A percentile compares a stretch with the other conserved stretches of the same genome.
Conservation (phyloP, 2,113 vertebrate species). For the Trinectes maculatus region DNA sequence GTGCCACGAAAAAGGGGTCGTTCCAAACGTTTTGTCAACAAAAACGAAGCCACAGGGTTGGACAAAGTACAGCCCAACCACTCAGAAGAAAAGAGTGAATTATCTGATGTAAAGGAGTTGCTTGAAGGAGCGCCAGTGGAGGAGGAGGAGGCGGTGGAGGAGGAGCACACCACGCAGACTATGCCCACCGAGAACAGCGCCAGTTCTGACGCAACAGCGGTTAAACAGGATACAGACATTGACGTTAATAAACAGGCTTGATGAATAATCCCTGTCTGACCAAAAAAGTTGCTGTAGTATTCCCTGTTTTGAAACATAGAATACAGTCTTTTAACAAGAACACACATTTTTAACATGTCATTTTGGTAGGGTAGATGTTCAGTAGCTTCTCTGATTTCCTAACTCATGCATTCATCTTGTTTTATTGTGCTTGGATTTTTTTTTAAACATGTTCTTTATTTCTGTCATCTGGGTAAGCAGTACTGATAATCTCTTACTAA, state of each 20-base stretch:
- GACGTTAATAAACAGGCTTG: constrained; percentile 41
- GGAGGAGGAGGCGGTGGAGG: no score
- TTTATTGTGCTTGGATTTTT: constrained; percentile 30
- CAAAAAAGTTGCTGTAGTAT: constrained; percentile 43
- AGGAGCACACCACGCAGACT: neutral
- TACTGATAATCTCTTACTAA: constrained; percentile 42
- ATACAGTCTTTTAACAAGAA: constrained; percentile 36
- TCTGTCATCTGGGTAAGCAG: constrained; percentile 23
- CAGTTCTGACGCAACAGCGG: constrained; percentile 13
- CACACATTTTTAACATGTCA: no score
- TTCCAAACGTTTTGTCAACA: constrained; percentile 60
- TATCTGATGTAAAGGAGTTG: neutral
- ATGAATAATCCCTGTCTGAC: constrained; percentile 33
- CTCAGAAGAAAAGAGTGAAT: neutral
- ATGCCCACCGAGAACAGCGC: neutral
- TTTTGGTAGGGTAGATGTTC: constrained; percentile 39
- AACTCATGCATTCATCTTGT: constrained; percentile 49
- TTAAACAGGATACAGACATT: constrained; percentile 39
- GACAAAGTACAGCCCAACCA: no score
- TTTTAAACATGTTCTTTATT: neutral
- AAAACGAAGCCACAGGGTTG: constrained; percentile 34
- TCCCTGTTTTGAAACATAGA: constrained; percentile 46
- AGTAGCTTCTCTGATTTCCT: constrained; percentile 34
- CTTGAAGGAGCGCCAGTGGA: constrained; percentile 5
- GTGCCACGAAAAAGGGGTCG: constrained; percentile 57